Conservation (phyloP, 1,140 invertebrate species). For the Euwallacea similis region DNA sequence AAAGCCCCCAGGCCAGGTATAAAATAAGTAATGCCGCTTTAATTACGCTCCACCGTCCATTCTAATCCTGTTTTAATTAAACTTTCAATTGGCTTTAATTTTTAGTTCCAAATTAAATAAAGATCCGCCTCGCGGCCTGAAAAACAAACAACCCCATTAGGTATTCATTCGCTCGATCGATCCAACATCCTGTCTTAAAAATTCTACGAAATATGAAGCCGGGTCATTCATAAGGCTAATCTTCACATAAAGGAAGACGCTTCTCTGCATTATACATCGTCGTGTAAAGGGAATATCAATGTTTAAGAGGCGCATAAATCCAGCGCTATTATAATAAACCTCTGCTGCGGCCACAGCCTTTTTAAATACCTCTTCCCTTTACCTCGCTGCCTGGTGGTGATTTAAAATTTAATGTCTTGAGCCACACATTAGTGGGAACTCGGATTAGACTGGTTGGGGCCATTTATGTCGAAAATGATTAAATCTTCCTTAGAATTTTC, state of each 20-base stretch:
- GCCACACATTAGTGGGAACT: too few species aligned
- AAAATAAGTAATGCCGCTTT: slow-evolving; percentile 31
- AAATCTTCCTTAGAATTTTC: too few species aligned
- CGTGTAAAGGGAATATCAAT: slow-evolving; percentile 18
- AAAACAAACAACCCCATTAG: not conserved
- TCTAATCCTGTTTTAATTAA: slow-evolving; percentile 31
- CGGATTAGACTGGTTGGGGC: too few species aligned
- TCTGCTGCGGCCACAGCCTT: not conserved
- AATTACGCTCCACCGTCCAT: slow-evolving; percentile 22
- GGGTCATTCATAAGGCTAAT: slow-evolving; percentile 22
- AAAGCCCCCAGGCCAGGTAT: slow-evolving; percentile 16
- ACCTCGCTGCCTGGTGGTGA: too few species aligned
- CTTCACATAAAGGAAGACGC: slow-evolving; percentile 18
- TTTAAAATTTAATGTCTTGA: too few species aligned
- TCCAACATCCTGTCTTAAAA: slow-evolving; percentile 10
- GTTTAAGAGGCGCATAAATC: slow-evolving; percentile 17
- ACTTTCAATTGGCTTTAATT: slow-evolving; percentile 22
- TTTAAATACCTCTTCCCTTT: too few species aligned
- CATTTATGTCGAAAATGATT: too few species aligned
- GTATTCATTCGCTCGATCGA: slow-evolving; percentile 1
- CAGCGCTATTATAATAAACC: slow-evolving; percentile 6
- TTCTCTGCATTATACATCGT: slow-evolving; percentile 12
- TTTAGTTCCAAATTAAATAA: slow-evolving; percentile 1
- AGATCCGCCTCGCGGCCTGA: not conserved
- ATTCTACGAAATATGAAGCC: slow-evolving; percentile 11